Evolutionary conservation across 2,888 invertebrate genomes (phyloP), one percentile per base, ranked within the genome.

Genomic region (Gibbula magus): DNA sequence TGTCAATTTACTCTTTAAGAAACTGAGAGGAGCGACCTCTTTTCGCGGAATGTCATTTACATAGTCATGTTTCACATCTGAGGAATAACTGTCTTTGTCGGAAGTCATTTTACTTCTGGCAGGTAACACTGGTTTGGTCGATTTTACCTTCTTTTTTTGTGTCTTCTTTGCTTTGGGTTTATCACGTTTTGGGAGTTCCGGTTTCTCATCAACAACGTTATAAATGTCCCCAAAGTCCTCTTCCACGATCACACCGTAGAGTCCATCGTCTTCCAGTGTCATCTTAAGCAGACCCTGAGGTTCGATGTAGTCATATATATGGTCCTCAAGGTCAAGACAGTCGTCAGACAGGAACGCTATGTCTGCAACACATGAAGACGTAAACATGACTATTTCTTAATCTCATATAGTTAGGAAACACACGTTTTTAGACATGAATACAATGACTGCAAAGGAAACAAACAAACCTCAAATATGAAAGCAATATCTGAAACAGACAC

Each of bases 31-130:
- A 53, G 74, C 53, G 8, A 52, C 54, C 5, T 54, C 53, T 35
- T 53, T 53, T 53, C 53, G 73, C 32, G 78, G 70, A 16, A 70
- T 53, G 22, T 73, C 54, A 54, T 76, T 51, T 13, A 70, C 79
- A 32, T 51, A 53, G 35, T 53, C 45, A 20, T 39, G 52, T 1
- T 45, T 45, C 45, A 45, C 45, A 45, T 45, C 45, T 13, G 10
- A 45, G 8, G 10, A 45, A 4, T 45, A 1, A 45, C 10, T 45
- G 4, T 45, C 45, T 45, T 45, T 45, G 10, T 45, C 45, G 13
- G 45, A 45, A 16, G 39, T 3, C 5, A 20, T 29, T 78, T 35
- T n/a, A 4, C 35, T 54, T 51, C 45, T 22, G 77, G 78, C 75
- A 16, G 80, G 78, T 61, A 51, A 54, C 29, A 0, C 16, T 2